Percentiles rank a stretch among this genome's conserved stretches.
Evolutionary conservation across 1,140 invertebrate species (phyloP).

Genomic region (Sinonovacula constricta): DNA sequence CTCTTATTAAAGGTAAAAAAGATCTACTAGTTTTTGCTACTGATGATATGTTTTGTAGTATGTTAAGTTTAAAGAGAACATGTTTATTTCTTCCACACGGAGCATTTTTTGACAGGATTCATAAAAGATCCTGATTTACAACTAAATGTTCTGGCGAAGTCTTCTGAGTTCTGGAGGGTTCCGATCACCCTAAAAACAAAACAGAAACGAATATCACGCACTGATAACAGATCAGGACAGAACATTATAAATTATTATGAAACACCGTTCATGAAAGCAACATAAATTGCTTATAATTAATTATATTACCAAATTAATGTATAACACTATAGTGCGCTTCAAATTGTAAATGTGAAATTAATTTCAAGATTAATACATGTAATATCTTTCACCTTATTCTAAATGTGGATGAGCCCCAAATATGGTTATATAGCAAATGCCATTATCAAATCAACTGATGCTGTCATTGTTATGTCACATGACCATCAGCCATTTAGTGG

Average conservation of each 20-base stretch:
- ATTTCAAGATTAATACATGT: too few species aligned
- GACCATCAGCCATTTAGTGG: too few species aligned
- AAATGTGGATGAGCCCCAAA: neutral
- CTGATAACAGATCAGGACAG: too few species aligned
- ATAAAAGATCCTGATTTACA: constrained; percentile 44
- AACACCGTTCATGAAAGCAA: neutral
- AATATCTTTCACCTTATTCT: neutral
- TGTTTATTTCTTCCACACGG: constrained; percentile 44
- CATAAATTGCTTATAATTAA: neutral
- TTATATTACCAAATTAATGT: neutral
- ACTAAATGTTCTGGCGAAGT: constrained; percentile 45
- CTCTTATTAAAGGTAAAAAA: too few species aligned
- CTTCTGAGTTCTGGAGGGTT: constrained; percentile 50
- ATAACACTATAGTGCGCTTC: too few species aligned
- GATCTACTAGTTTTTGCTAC: too few species aligned
- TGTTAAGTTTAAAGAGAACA: too few species aligned
- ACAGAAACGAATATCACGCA: too few species aligned
- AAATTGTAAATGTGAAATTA: too few species aligned
- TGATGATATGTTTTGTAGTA: too few species aligned
- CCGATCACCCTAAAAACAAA: constrained; percentile 57
- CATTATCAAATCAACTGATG: neutral
- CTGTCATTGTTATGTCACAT: neutral
- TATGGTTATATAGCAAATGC: neutral
- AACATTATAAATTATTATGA: too few species aligned
- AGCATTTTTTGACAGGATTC: constrained; percentile 53